Conservation (phyloP, 2,888 invertebrate genomes). For the Mesopsocus fuscifrons region DNA sequence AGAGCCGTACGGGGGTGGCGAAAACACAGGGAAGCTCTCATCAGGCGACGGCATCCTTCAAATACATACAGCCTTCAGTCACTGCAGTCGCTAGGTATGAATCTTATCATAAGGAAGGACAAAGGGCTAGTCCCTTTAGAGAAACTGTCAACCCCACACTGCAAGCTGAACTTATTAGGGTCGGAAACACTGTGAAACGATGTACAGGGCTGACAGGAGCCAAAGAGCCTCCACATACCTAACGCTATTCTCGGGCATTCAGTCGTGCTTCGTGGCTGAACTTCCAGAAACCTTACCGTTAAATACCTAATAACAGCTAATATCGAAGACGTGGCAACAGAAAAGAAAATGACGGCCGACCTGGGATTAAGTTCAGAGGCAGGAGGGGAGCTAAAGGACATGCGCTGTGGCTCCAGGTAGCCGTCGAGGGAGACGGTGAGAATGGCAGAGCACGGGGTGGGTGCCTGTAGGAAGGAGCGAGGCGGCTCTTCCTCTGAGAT, state of each 20-base stretch:
- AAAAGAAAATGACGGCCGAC: slow-evolving; percentile 5
- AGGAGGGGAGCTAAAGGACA: slow-evolving; percentile 62
- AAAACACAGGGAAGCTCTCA: slow-evolving; percentile 70
- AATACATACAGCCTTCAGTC: not conserved
- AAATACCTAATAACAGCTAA: too few relatives aligned
- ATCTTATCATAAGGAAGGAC: too few relatives aligned
- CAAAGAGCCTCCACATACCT: too few relatives aligned
- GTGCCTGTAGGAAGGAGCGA: slow-evolving; percentile 36
- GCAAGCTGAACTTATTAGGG: too few relatives aligned
- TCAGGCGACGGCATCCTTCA: slow-evolving; percentile 46
- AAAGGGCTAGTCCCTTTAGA: too few relatives aligned
- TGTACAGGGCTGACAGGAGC: too few relatives aligned
- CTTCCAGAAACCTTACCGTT: too few relatives aligned
- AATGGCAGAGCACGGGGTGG: slow-evolving; percentile 67
- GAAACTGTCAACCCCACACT: too few relatives aligned
- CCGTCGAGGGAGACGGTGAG: slow-evolving; percentile 72
- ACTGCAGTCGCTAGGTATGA: not conserved
- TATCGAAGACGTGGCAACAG: too few relatives aligned
- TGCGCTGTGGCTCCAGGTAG: slow-evolving; percentile 64
- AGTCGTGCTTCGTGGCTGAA: too few relatives aligned
- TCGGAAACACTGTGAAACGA: too few relatives aligned
- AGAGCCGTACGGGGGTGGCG: slow-evolving; percentile 49
- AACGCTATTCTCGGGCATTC: too few relatives aligned
- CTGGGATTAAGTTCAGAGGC: slow-evolving; percentile 44
- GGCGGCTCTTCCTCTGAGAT: slow-evolving; percentile 40